Conservation (phyloP, 37 sponge, comb jelly and placozoan species). For the Theonella swinhoei region DNA sequence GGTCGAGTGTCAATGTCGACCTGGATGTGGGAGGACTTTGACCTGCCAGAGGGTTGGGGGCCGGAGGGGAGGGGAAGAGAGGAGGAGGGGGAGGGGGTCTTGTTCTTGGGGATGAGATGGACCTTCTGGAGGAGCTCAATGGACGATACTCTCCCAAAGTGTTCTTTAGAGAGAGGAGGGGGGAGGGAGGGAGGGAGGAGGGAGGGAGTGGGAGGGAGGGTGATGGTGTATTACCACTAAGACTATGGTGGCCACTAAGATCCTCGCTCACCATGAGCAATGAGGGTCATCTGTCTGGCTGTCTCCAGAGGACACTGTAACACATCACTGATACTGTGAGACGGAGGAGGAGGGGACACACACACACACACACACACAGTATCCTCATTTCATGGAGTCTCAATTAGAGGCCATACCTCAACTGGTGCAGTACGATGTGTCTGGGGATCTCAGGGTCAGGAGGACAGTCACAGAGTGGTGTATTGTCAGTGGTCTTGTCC, state of each 20-base stretch:
- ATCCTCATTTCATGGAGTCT: no score
- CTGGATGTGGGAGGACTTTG: no score
- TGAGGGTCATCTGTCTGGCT: slow-evolving; percentile 95
- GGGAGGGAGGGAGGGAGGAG: background rate
- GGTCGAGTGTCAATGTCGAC: background rate
- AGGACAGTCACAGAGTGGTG: slow-evolving; percentile 85
- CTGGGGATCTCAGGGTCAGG: slow-evolving; percentile 84
- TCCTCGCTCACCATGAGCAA: slow-evolving; percentile 91
- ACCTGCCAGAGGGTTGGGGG: no score
- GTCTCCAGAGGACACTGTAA: slow-evolving; percentile 84
- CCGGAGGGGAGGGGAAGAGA: background rate
- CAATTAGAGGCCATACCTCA: no score
- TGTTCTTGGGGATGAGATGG: slow-evolving; percentile 39
- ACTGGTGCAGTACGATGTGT: slow-evolving; percentile 48
- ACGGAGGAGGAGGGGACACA: no score
- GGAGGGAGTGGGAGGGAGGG: background rate
- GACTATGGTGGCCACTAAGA: no score
- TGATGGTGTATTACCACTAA: no score
- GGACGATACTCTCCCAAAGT: slow-evolving; percentile 46
- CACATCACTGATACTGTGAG: slow-evolving; percentile 56
- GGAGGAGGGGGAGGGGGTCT: background rate
- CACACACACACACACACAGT: no score
- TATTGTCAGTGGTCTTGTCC: background rate
- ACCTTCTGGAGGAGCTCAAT: slow-evolving; percentile 70
- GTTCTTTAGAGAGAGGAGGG: slow-evolving; percentile 36